phyloP scores from a whole-genome alignment of 1,140 invertebrate genomes.

The Zaprionus africanus region DNA sequence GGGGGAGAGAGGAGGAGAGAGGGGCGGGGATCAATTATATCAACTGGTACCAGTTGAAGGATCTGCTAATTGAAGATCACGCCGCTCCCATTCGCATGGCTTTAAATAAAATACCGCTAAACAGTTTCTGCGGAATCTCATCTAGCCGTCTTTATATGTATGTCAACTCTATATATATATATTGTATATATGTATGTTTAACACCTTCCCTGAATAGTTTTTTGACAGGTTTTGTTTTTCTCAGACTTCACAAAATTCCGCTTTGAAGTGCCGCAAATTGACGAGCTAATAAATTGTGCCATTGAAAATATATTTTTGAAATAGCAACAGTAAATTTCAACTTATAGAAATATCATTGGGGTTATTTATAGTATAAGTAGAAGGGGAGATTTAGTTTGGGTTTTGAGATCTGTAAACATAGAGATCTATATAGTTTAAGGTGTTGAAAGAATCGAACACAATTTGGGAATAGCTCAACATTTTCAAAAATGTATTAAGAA shows the following conservation, averaged over 20 bases:
- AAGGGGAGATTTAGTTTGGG: not conserved
- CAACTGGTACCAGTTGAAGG: conserved; percentile 78
- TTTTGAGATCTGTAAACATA: too few species aligned
- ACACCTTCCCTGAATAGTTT: not conserved
- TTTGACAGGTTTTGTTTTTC: not conserved
- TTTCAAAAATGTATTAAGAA: too few species aligned
- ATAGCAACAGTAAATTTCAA: not conserved
- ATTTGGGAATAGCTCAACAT: too few species aligned
- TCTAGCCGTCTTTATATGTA: not conserved
- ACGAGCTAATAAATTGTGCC: not conserved
- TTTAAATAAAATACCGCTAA: conserved; percentile 52
- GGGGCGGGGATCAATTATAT: conserved; percentile 58
- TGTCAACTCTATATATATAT: not conserved
- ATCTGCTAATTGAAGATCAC: conserved; percentile 67
- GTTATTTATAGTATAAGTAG: not conserved
- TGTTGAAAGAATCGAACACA: too few species aligned
- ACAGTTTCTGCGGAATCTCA: conserved; percentile 25
- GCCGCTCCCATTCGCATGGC: conserved; percentile 30
- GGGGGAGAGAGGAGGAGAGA: not conserved
- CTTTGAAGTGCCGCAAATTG: not conserved
- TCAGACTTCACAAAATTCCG: not conserved
- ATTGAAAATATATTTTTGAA: not conserved
- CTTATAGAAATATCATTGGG: not conserved
- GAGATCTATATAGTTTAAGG: too few species aligned
- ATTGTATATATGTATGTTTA: not conserved